Conservation (phyloP, 2,113 vertebrate species). For the Ptilonorhynchus violaceus region DNA sequence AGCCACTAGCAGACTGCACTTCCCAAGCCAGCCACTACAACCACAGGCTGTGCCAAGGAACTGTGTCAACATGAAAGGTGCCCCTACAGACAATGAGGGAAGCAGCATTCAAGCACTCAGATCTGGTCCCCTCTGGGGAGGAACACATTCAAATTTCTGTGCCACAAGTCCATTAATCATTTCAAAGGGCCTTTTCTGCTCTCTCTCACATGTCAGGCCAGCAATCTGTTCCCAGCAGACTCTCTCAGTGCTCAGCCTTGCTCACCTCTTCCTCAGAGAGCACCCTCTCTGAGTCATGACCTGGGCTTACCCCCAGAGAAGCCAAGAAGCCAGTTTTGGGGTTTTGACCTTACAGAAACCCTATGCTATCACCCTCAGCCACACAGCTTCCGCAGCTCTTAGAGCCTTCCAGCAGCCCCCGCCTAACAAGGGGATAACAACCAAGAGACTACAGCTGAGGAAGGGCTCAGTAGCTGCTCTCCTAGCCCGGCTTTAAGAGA, state of each 20-base stretch:
- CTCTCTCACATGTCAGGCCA: not conserved
- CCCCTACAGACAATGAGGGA: fast-evolving
- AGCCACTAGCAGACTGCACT: not conserved
- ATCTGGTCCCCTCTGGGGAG: not conserved
- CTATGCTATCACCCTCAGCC: not conserved
- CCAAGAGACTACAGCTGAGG: not conserved
- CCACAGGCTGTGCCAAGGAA: not conserved
- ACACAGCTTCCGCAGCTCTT: not conserved
- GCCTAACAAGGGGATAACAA: fast-evolving
- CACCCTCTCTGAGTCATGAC: not conserved
- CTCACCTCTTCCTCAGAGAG: not conserved
- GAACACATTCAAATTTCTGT: not conserved
- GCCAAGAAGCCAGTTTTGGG: fast-evolving
- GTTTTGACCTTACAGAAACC: fast-evolving
- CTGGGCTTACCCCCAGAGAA: fast-evolving
- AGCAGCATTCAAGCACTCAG: not conserved
- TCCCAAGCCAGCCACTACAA: not conserved
- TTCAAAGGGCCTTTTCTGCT: not conserved
- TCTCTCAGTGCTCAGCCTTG: not conserved
- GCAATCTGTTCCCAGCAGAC: not conserved
- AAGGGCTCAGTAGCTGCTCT: not conserved
- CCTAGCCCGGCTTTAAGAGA: not conserved
- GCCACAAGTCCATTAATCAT: not conserved
- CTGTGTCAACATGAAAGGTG: not conserved
- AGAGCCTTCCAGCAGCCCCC: not conserved